These are phyloP conservation scores for Flexamia atlantica DNA, from an alignment of 2,888 invertebrate species.

Conservation along the genomic window DNA sequence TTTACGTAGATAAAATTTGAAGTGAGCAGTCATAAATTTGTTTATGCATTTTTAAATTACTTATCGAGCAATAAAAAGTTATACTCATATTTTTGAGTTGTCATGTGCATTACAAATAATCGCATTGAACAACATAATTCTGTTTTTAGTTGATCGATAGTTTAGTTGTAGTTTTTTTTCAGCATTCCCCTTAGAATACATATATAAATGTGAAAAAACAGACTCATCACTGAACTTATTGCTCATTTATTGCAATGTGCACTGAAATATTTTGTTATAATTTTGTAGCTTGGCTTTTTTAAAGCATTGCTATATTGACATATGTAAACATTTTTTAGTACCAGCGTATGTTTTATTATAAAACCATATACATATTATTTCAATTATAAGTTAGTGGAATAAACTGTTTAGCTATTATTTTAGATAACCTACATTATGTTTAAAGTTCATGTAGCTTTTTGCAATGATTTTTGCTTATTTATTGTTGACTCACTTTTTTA, in stretches of 20 bases:
- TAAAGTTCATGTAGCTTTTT: not conserved
- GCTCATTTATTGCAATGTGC: not conserved
- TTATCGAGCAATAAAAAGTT: too few relatives aligned
- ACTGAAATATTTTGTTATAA: not conserved
- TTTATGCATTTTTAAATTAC: too few relatives aligned
- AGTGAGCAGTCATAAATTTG: too few relatives aligned
- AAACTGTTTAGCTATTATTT: not conserved
- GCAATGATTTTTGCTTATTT: not conserved
- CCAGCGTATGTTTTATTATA: conserved; percentile 1
- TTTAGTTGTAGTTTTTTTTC: too few relatives aligned
- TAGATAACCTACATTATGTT: not conserved
- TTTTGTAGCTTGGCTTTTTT: not conserved
- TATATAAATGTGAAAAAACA: too few relatives aligned
- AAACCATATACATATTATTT: not conserved
- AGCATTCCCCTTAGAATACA: too few relatives aligned
- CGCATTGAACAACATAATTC: too few relatives aligned
- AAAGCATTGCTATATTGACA: not conserved
- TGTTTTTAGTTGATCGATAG: too few relatives aligned
- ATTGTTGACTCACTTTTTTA: not conserved
- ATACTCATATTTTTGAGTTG: too few relatives aligned
- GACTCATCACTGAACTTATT: too few relatives aligned
- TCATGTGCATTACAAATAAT: too few relatives aligned
- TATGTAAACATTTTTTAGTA: not conserved
- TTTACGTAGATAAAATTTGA: too few relatives aligned
- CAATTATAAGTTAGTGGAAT: not conserved